Evolutionary conservation across 2,113 vertebrate genomes (phyloP).

Genomic region (Polypterus senegalus): DNA sequence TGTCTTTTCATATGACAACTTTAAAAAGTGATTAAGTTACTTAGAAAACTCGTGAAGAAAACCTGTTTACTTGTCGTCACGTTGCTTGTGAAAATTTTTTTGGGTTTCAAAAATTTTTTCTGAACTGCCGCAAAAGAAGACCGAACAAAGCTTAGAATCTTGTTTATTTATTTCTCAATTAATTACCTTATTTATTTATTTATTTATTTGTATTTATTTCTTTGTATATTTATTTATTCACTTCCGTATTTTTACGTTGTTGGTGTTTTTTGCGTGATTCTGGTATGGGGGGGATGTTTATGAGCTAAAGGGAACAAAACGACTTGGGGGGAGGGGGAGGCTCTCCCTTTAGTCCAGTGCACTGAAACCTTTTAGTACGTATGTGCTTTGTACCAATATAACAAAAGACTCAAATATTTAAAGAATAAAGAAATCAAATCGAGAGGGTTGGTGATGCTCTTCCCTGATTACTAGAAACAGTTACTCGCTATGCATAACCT

Average conservation of each 20-base stretch:
- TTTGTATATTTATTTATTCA: slow-evolving; percentile 43
- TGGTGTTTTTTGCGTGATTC: slow-evolving; percentile 63
- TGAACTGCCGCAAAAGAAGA: slow-evolving; percentile 55
- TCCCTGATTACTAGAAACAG: slow-evolving; percentile 99
- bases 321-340: slow-evolving; percentile 70
- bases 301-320: slow-evolving; percentile 96
- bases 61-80: slow-evolving; percentile 99
- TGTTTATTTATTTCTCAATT: slow-evolving; percentile 56
- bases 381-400: slow-evolving; percentile 99
- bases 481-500: slow-evolving; percentile 99
- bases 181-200: slow-evolving; percentile 48
- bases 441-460: slow-evolving; percentile 79
- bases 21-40: slow-evolving; percentile 98
- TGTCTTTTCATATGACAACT: slow-evolving; percentile 83
- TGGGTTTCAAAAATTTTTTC: slow-evolving; percentile 42
- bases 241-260: slow-evolving; percentile 38
- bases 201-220: slow-evolving; percentile 63
- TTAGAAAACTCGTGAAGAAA: slow-evolving; percentile 99
- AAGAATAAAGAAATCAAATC: slow-evolving; percentile 75
- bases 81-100: slow-evolving; percentile 89
- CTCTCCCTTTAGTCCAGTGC: slow-evolving; percentile 95
- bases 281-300: slow-evolving; percentile 76
- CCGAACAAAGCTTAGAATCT: slow-evolving; percentile 57
- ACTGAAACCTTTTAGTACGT: slow-evolving; percentile 98
- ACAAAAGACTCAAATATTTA: slow-evolving; percentile 74